Evolutionary conservation across 2,113 vertebrate species (phyloP), one percentile per base, ranked within the genome.

Genomic region (Kryptolebias marmoratus): DNA sequence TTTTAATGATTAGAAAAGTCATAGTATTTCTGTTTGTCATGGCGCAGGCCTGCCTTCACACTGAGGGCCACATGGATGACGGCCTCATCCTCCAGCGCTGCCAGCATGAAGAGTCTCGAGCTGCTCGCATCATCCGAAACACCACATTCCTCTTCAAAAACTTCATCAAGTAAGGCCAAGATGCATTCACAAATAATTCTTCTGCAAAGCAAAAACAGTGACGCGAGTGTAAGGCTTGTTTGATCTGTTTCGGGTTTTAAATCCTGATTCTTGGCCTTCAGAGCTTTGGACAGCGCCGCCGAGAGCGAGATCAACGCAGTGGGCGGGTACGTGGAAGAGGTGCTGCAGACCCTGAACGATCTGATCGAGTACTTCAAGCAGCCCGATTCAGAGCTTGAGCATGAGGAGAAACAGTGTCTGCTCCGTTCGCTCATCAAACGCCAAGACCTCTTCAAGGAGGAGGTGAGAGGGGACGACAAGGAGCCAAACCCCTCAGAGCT

Each of bases 51-150:
- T 96, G 97, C 82, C 93, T 99, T 64, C 97, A 97, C 68, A 93
- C 95, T 89, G 97, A 99, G 90, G 97, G 97, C 58, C 97, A 99
- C 80, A 99, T 96, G 96, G 97, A 99, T 61, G 97, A 99, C 7
- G 97, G 97, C 27, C 87, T 99, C 52, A 97, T 91, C 5, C 93
- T 99, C 66, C 97, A 99, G 92, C 95, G 95, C 64, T 99, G 97
- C 85, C 97, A 98, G 73, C 94, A 87, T 0, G 97, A 99, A 81
- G 97, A 99, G 90, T 97, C 96, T 45, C 95, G 96, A 69, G 96
- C 97, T 58, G 96, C 96, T 69, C 95, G 97, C 82, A 98, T 98
- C 85, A 98, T 99, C 88, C 95, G 96, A 65, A 98, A 99, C 83
- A 96, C 95, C 55, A 96, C 95, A 0, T 90, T 92, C 48, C 95